These are phyloP conservation scores for Orgyia antiqua DNA, from an alignment of 2,888 invertebrate species.

Conservation along the genomic window DNA sequence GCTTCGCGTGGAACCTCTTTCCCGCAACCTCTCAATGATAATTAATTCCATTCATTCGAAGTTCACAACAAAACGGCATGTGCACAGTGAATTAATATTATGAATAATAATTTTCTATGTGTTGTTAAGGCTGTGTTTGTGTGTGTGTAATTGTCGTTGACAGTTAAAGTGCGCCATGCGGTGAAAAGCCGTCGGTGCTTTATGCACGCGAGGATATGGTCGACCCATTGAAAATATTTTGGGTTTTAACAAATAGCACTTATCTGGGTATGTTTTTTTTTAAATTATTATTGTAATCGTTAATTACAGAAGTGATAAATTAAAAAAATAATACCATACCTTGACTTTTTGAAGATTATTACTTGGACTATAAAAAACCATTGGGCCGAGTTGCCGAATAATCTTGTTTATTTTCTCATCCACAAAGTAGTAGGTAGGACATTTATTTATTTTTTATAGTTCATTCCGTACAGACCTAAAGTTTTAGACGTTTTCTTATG, in stretches of 20 bases:
- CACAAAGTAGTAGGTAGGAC: conserved; percentile 35
- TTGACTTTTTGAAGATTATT: conserved; percentile 22
- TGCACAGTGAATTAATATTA: conserved; percentile 42
- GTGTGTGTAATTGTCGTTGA: conserved; percentile 42
- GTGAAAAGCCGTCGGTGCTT: conserved; percentile 58
- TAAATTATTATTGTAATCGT: not conserved
- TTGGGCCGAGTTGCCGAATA: conserved; percentile 24
- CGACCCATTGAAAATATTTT: conserved; percentile 89
- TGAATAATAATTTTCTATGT: conserved; percentile 31
- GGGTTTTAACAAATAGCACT: conserved; percentile 91
- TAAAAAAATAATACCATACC: conserved; percentile 6
- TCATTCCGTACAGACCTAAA: conserved; percentile 32
- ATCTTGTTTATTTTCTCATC: conserved; percentile 42
- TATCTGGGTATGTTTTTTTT: conserved; percentile 81
- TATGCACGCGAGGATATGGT: conserved; percentile 80
- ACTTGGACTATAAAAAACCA: conserved; percentile 25
- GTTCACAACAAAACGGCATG: conserved; percentile 28
- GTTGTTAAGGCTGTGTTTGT: conserved; percentile 27
- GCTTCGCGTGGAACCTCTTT: conserved; percentile 32
- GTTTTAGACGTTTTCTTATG: conserved; percentile 26
- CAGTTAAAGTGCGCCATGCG: conserved; percentile 64
- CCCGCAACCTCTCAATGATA: conserved; percentile 22
- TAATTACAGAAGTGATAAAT: not conserved
- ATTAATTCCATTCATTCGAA: conserved; percentile 32
- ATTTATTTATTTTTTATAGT: conserved; percentile 53